phyloP scores from a whole-genome alignment of 2,888 invertebrate genomes.

The Dermolepida albohirtum region DNA sequence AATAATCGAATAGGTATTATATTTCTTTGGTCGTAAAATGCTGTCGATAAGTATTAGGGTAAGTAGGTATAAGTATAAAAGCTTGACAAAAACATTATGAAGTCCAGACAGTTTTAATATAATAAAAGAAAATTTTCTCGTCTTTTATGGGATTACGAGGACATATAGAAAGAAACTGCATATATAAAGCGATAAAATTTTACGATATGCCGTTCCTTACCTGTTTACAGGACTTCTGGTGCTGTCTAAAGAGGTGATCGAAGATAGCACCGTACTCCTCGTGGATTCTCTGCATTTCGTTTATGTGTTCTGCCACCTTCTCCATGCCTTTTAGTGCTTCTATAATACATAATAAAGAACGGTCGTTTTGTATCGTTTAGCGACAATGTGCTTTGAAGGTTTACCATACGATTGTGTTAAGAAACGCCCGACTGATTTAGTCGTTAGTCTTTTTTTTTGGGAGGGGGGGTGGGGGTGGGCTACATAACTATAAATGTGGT shows the following conservation, averaged over 20 bases:
- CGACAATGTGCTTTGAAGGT: constrained; percentile 3
- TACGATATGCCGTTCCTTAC: constrained; percentile 55
- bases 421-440: not conserved
- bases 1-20: no score
- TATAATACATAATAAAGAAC: constrained; percentile 64
- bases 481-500: no score
- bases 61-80: no score
- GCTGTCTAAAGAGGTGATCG: constrained; percentile 95
- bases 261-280: constrained; percentile 99
- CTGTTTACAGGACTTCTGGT: constrained; percentile 94
- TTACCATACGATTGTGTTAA: constrained; percentile 4
- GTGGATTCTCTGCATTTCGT: constrained; percentile 99
- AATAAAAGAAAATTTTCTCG: not conserved
- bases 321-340: constrained; percentile 98
- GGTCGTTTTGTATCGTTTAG: constrained; percentile 16
- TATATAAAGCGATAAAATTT: constrained; percentile 20
- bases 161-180: not conserved
- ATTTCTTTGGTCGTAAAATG: no score
- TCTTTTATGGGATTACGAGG: not conserved
- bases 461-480: no score
- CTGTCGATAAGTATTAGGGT: no score
- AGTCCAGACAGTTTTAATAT: not conserved
- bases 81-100: not conserved
- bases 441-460: not conserved
- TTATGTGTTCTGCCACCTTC: constrained; percentile 98